Evolutionary conservation across 1,140 invertebrate species (phyloP).

Genomic region (Hylaeus volcanicus): DNA sequence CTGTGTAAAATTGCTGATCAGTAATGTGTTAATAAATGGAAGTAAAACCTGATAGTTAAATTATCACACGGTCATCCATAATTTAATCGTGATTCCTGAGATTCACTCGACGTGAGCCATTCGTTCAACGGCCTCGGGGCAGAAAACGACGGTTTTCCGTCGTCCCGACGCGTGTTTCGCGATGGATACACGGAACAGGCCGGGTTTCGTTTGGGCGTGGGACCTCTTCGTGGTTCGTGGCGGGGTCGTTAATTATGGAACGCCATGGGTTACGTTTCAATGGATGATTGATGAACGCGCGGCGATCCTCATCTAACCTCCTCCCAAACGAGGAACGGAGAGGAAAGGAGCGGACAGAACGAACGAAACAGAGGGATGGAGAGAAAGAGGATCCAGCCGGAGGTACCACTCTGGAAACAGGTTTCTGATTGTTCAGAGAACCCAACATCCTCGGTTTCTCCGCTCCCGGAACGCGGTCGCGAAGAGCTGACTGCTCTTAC

Average conservation of each 20-base stretch:
- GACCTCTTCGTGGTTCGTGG: slow-evolving; percentile 58
- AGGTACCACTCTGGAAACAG: slow-evolving; percentile 65
- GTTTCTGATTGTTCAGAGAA: slow-evolving; percentile 67
- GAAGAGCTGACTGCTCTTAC: slow-evolving; percentile 51
- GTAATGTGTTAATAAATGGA: no score
- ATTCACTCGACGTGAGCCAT: no score
- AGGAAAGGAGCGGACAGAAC: slow-evolving; percentile 38
- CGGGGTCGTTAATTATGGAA: slow-evolving; percentile 72
- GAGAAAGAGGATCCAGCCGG: slow-evolving; percentile 56
- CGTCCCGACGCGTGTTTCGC: slow-evolving; percentile 36
- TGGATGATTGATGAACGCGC: slow-evolving; percentile 73
- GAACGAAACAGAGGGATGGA: slow-evolving; percentile 50
- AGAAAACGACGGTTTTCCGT: not conserved
- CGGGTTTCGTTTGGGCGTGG: slow-evolving; percentile 64
- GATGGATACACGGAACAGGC: slow-evolving; percentile 34
- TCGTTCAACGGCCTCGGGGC: no score
- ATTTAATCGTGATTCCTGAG: no score
- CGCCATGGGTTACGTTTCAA: slow-evolving; percentile 72
- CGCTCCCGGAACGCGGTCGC: slow-evolving; percentile 58
- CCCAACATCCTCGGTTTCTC: slow-evolving; percentile 54
- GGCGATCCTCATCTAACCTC: slow-evolving; percentile 66
- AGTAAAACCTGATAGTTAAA: no score
- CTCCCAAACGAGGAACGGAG: slow-evolving; percentile 23
- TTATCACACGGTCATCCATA: no score
- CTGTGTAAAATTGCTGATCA: no score